phyloP scores from a whole-genome alignment of 2,888 invertebrate species.

The Petrolisthes cinctipes region DNA sequence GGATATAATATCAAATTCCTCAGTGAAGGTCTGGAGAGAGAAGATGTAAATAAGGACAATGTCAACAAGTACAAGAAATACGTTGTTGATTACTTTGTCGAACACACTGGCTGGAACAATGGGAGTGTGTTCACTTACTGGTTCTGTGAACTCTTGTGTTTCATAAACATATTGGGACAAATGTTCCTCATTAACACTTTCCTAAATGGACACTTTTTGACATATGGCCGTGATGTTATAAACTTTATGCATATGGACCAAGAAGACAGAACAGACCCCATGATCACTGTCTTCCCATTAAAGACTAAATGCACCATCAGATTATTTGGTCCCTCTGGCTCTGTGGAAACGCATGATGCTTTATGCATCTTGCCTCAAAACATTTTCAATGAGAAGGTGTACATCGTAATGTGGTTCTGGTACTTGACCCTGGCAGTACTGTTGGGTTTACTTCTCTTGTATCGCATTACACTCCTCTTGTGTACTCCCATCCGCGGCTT shows the following conservation, averaged over 20 bases:
- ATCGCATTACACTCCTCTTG: too few relatives aligned
- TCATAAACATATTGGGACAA: conserved; percentile 85
- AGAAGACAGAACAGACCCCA: background rate
- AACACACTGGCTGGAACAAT: conserved; percentile 73
- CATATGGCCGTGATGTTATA: conserved; percentile 76
- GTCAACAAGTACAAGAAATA: too few relatives aligned
- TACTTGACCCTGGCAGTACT: conserved; percentile 13
- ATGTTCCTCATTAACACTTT: conserved; percentile 90
- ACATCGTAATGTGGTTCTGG: conserved; percentile 34
- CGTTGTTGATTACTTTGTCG: too few relatives aligned
- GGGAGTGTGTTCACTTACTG: conserved; percentile 87
- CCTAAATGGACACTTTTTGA: conserved; percentile 89
- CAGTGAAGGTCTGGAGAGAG: too few relatives aligned
- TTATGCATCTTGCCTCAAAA: conserved; percentile 38
- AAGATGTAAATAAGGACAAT: too few relatives aligned
- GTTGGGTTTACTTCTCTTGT: too few relatives aligned
- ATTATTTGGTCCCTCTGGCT: background rate
- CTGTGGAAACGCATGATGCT: background rate
- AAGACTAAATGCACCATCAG: conserved; percentile 24
- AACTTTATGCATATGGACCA: background rate
- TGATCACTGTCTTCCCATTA: conserved; percentile 20
- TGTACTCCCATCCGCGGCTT: too few relatives aligned
- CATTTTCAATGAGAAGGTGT: conserved; percentile 27
- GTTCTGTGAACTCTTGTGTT: conserved; percentile 85
- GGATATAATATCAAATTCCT: too few relatives aligned